Evolutionary conservation across 2,797 vertebrate genomes (phyloP).

Genomic region (Nannoperca obscura): DNA sequence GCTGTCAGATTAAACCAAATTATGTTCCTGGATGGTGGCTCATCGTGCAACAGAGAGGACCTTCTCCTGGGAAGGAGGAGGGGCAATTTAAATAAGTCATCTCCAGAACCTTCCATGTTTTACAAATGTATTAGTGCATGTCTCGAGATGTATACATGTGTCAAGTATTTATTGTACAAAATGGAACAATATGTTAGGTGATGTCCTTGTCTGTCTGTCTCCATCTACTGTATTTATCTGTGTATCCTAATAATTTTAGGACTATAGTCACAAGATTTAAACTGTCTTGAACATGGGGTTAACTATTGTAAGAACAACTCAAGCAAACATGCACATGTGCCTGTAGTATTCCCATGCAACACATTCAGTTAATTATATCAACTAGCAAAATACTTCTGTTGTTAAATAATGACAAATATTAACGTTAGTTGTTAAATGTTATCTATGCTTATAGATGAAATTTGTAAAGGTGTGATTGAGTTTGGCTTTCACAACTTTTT

Average conservation of each 20-base stretch:
- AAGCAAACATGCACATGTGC: not conserved
- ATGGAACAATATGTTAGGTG: conserved; percentile 14
- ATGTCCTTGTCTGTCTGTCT: conserved; percentile 2
- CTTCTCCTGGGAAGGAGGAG: conserved; percentile 66
- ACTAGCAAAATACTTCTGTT: not conserved
- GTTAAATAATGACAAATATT: not conserved
- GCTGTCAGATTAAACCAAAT: conserved; percentile 83
- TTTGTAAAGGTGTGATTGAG: not conserved
- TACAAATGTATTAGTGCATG: conserved; percentile 54
- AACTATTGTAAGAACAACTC: not conserved
- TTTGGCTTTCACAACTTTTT: conserved; percentile 12
- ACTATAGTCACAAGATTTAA: not conserved
- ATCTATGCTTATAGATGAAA: not conserved
- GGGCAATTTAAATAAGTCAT: conserved; percentile 74
- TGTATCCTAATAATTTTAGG: not conserved
- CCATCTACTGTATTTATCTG: not conserved
- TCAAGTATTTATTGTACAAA: conserved; percentile 36
- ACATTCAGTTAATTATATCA: not conserved
- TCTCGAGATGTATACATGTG: conserved; percentile 20
- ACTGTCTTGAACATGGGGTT: not conserved
- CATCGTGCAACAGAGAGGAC: conserved; percentile 71
- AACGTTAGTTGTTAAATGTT: not conserved
- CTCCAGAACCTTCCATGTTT: conserved; percentile 51
- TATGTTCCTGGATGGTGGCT: conserved; percentile 74
- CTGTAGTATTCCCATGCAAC: not conserved